Evolutionary conservation across 2,797 vertebrate species (phyloP).

Genomic region (Gorsachius magnificus): DNA sequence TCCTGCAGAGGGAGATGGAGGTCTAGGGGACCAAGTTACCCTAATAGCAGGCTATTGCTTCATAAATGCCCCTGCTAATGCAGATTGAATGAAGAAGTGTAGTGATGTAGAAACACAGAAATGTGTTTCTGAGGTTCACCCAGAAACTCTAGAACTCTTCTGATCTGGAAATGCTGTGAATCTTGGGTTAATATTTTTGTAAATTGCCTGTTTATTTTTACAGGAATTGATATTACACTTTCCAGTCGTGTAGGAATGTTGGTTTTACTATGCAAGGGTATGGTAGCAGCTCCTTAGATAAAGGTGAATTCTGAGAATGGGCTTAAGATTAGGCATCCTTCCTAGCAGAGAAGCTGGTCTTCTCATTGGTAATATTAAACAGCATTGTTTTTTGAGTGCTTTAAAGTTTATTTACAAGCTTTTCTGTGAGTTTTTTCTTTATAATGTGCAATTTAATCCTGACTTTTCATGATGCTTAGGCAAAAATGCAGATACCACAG

Average conservation of each 20-base stretch:
- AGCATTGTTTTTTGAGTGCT: background rate
- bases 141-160: background rate
- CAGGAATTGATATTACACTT: background rate
- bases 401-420: background rate
- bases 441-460: background rate
- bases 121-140: background rate
- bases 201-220: background rate
- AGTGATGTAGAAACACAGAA: background rate
- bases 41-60: background rate
- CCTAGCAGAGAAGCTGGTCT: background rate
- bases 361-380: background rate
- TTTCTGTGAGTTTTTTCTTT: background rate
- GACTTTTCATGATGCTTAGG: background rate
- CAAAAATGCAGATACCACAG: background rate
- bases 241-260: background rate
- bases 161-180: background rate
- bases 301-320: background rate
- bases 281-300: background rate
- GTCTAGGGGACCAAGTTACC: background rate
- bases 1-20: background rate
- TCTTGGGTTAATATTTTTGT: background rate
- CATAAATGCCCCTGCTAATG: background rate
- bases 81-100: background rate
- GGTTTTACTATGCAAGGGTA: background rate
- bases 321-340: background rate